phyloP scores from a whole-genome alignment of 2,888 invertebrate species.

The Apodemia zela region DNA sequence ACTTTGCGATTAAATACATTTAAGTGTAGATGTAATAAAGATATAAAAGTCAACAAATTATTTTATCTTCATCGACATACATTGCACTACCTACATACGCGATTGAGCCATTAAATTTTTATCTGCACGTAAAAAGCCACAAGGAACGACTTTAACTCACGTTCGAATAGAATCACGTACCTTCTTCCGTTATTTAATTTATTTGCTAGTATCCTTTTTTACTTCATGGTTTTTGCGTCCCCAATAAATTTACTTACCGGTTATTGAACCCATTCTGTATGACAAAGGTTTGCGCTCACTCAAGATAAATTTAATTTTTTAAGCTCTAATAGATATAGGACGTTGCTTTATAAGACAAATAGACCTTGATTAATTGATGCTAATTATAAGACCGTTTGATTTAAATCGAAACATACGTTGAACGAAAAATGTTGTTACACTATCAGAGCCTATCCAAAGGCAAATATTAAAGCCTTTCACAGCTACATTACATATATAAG shows the following conservation, averaged over 20 bases:
- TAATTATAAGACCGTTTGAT: not conserved
- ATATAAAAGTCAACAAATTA: constrained; percentile 7
- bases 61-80: constrained; percentile 14
- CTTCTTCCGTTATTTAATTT: constrained; percentile 21
- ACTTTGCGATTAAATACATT: not conserved
- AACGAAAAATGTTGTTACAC: too few species aligned
- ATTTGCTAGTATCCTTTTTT: constrained; percentile 19
- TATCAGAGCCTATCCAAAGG: too few species aligned
- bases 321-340: not conserved
- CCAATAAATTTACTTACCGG: not conserved
- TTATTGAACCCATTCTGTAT: constrained; percentile 3
- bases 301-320: not conserved
- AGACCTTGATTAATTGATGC: not conserved
- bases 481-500: too few species aligned
- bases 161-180: constrained; percentile 18
- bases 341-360: not conserved
- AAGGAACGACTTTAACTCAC: constrained; percentile 9
- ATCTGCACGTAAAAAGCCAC: constrained; percentile 5
- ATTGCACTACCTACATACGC: not conserved
- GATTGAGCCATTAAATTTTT: constrained; percentile 7
- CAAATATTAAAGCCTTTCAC: too few species aligned
- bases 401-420: not conserved
- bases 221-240: not conserved
- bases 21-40: constrained; percentile 4
- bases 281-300: not conserved